These are phyloP conservation scores for Pseudomyrmex pallidus DNA, from an alignment of 1,140 invertebrate species.

Conservation along the genomic window DNA sequence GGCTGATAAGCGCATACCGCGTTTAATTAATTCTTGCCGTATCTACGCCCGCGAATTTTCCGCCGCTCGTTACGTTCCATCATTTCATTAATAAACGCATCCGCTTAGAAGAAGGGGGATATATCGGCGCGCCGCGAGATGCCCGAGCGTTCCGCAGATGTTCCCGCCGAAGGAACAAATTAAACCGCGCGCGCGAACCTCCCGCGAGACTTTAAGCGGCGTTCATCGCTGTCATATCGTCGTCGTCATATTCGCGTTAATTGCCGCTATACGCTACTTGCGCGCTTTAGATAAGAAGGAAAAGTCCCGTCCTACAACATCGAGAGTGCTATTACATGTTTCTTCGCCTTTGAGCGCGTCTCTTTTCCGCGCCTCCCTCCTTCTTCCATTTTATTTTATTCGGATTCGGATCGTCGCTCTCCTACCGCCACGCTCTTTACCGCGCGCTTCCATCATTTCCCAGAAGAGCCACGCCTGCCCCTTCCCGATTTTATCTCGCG, in stretches of 20 bases:
- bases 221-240: slow-evolving; percentile 6
- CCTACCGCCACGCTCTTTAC: slow-evolving; percentile 75
- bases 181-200: slow-evolving; percentile 23
- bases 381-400: slow-evolving; percentile 69
- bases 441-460: slow-evolving; percentile 82
- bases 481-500: slow-evolving; percentile 81
- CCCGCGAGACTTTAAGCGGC: neutral
- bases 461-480: slow-evolving; percentile 80
- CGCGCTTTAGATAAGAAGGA: slow-evolving; percentile 19
- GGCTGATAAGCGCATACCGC: slow-evolving; percentile 50
- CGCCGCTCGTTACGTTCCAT: slow-evolving; percentile 46
- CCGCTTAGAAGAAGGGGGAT: slow-evolving; percentile 30
- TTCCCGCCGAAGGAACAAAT: slow-evolving; percentile 47
- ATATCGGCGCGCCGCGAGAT: slow-evolving; percentile 35
- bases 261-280: slow-evolving; percentile 19
- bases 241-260: slow-evolving; percentile 55
- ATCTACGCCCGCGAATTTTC: slow-evolving; percentile 51
- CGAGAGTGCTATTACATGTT: slow-evolving; percentile 58
- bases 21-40: slow-evolving; percentile 58
- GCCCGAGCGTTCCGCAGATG: slow-evolving; percentile 57
- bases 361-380: slow-evolving; percentile 24
- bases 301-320: slow-evolving; percentile 15
- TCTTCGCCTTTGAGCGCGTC: slow-evolving; percentile 49
- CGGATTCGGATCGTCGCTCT: slow-evolving; percentile 74
- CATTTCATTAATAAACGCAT: slow-evolving; percentile 60